Percentiles rank a stretch among this genome's conserved stretches.
Conservation (phyloP, 30 jellyfish, hydroid and myxozoan species). For the Cassiopea xamachana region DNA sequence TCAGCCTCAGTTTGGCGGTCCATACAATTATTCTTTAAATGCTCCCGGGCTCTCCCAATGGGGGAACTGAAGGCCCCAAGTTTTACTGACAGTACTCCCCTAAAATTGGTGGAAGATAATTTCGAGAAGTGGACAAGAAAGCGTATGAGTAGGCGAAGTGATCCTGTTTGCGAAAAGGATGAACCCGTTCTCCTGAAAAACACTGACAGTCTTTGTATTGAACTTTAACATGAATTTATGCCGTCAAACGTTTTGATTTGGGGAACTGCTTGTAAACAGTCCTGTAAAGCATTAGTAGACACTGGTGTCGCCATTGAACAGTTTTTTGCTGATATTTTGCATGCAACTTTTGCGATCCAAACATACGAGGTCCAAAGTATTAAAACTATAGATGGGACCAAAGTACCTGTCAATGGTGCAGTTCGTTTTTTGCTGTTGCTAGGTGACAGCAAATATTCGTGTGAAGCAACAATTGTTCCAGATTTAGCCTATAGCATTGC, state of each 20-base stretch:
- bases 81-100: neutral
- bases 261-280: conserved; percentile 14
- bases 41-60: neutral
- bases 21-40: neutral
- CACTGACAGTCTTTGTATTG: neutral
- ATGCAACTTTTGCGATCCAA: neutral
- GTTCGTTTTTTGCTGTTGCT: neutral
- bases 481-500: conserved; percentile 11
- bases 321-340: neutral
- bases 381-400: conserved; percentile 5
- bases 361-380: neutral
- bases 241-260: conserved; percentile 3
- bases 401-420: neutral
- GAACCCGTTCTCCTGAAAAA: neutral
- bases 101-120: neutral
- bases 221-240: neutral
- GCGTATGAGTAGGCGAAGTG: neutral
- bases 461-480: conserved; percentile 12
- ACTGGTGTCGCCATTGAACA: conserved; percentile 7
- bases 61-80: conserved; percentile 20
- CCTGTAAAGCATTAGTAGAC: neutral
- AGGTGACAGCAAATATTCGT: neutral
- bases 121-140: neutral
- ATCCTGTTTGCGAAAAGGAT: neutral
- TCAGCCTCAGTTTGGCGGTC: neutral